Evolutionary conservation across 2,888 invertebrate species (phyloP).

Genomic region (Sturmia bella): DNA sequence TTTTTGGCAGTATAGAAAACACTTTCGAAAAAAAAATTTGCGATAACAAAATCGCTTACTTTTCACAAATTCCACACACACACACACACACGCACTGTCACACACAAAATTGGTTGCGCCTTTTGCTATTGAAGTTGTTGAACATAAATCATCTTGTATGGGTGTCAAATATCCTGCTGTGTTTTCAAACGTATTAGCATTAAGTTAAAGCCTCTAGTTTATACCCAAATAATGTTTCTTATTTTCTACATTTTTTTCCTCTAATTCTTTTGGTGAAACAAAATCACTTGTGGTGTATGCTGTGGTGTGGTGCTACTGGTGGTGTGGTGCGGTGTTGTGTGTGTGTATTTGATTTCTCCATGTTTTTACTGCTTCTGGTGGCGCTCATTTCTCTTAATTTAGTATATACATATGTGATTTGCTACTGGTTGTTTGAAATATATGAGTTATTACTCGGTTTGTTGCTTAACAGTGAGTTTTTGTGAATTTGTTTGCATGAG

Average conservation of each 20-base stretch:
- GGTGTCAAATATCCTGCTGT: slow-evolving; percentile 69
- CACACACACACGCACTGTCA: not conserved
- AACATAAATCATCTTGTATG: slow-evolving; percentile 68
- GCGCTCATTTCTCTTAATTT: slow-evolving; percentile 23
- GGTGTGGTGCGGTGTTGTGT: slow-evolving; percentile 2
- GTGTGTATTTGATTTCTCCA: slow-evolving; percentile 4
- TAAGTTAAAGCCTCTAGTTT: slow-evolving; percentile 63
- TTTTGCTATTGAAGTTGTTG: slow-evolving; percentile 58
- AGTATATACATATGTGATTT: no score
- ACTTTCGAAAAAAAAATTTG: no score
- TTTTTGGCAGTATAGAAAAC: no score
- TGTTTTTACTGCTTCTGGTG: not conserved
- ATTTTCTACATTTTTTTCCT: not conserved
- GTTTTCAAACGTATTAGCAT: slow-evolving; percentile 67
- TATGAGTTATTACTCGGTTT: slow-evolving; percentile 1
- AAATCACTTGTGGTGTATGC: slow-evolving; percentile 32
- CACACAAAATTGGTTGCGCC: slow-evolving; percentile 16
- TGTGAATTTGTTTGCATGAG: not conserved
- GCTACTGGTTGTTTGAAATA: slow-evolving; percentile 14
- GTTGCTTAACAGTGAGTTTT: not conserved
- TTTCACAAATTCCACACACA: not conserved
- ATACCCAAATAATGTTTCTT: slow-evolving; percentile 53
- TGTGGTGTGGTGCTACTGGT: slow-evolving; percentile 1
- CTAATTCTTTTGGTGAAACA: slow-evolving; percentile 5
- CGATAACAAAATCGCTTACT: no score